Conservation (phyloP, 1,140 invertebrate genomes). For the Patella vulgata region DNA sequence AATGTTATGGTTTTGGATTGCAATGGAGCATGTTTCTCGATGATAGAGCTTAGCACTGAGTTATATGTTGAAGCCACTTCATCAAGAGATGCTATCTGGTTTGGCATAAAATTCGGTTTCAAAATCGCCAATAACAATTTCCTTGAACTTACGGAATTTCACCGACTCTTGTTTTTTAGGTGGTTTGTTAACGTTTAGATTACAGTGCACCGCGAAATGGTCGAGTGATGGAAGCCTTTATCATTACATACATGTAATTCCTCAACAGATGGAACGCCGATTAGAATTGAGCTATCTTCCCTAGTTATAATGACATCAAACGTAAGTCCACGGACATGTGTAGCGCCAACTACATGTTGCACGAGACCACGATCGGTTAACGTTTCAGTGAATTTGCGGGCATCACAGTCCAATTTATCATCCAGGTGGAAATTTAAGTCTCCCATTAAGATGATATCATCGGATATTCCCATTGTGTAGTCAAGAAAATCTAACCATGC, state of each 20-base stretch:
- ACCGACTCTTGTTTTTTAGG: slow-evolving; percentile 12
- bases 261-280: neutral
- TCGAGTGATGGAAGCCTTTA: slow-evolving; percentile 17
- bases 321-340: slow-evolving; percentile 19
- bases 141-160: slow-evolving; percentile 8
- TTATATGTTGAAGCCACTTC: no score
- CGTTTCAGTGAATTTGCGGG: neutral
- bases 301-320: slow-evolving; percentile 21
- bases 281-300: slow-evolving; percentile 8
- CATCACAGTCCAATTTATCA: neutral
- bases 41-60: no score
- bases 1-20: no score
- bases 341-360: slow-evolving; percentile 13
- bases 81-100: no score
- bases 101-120: no score
- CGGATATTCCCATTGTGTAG: no score
- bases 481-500: no score
- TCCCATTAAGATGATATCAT: slow-evolving; percentile 10
- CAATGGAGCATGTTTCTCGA: no score
- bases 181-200: slow-evolving; percentile 5
- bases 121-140: slow-evolving; percentile 6
- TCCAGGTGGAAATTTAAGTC: slow-evolving; percentile 18
- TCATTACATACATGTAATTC: slow-evolving; percentile 20
- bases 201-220: slow-evolving; percentile 19
- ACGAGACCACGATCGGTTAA: slow-evolving; percentile 7